Evolutionary conservation across 2,797 vertebrate genomes (phyloP).

Genomic region (Melanotaenia boesemani): DNA sequence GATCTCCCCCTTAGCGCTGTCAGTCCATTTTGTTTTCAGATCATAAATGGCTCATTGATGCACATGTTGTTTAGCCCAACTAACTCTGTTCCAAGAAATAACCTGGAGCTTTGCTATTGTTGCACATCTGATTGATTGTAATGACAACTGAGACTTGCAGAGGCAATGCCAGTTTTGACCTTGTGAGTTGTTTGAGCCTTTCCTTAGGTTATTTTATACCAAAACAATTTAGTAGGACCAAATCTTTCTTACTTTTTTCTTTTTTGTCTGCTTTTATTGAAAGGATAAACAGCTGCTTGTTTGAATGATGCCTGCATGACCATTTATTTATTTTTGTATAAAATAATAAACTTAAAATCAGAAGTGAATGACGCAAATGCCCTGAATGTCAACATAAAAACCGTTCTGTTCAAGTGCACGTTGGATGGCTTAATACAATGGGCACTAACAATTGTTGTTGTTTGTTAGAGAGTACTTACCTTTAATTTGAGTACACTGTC

Average conservation of each 20-base stretch:
- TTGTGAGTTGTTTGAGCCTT: conserved; percentile 18
- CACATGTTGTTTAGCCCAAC: conserved; percentile 33
- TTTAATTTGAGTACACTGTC: conserved; percentile 65
- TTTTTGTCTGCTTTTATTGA: not conserved
- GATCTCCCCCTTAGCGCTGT: conserved; percentile 5
- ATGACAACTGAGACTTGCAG: not conserved
- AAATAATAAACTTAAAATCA: conserved; percentile 13
- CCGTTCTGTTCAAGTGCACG: conserved; percentile 54
- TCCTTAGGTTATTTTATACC: conserved; percentile 23
- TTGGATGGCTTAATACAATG: conserved; percentile 62
- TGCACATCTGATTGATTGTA: conserved; percentile 49
- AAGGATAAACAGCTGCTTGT: conserved; percentile 13
- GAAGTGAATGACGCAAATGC: conserved; percentile 52
- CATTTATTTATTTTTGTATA: conserved; percentile 30
- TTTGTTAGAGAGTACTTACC: conserved; percentile 69
- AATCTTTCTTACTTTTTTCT: conserved; percentile 2
- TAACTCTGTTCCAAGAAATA: conserved; percentile 37
- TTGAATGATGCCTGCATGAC: conserved; percentile 11
- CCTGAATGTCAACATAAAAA: conserved; percentile 41
- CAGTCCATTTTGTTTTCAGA: conserved; percentile 12
- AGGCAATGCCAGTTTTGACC: conserved; percentile 25
- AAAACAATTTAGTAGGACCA: conserved; percentile 13
- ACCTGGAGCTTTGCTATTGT: conserved; percentile 30
- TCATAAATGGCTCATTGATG: conserved; percentile 19
- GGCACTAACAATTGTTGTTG: conserved; percentile 58